Evolutionary conservation across 2,797 vertebrate genomes (phyloP), one percentile per base, ranked within the genome.

Genomic region (Spea hammondii): DNA sequence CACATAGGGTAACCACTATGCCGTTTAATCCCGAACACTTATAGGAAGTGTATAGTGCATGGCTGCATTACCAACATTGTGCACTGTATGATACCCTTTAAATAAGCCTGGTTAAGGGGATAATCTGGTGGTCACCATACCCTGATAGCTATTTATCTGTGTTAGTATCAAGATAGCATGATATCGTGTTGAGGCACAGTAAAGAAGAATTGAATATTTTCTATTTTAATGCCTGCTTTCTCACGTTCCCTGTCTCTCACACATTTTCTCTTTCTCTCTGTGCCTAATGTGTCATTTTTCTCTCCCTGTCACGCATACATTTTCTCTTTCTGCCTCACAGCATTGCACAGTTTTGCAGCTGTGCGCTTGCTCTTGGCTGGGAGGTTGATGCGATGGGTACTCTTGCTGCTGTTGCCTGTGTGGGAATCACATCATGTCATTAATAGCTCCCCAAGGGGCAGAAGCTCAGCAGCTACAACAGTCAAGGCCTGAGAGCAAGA

Each of bases 401-500:
- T 44, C n/a, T 32, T 51, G 50, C 66, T 49, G 49, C 73, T 55
- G 50, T 48, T 68, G 53, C 60, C 79, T 69, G 69, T 77, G 64
- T 65, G 57, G n/a, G 51, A 54, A 78, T 72, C 55, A 74, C 14
- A 77, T 77, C 65, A 51, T 48, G 47, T 14, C 49, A 77, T 82
- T 77, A 82, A 74, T 82, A 72, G 64, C 62, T 75, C 79, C 70
- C 74, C 75, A 49, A 70, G 75, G 70, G 75, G 45, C 49, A 74
- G 10, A 47, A 74, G 50, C 75, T 72, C 54, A 32, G 62, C 77
- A 3, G 5, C 8, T 67, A 60, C 59, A 67, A 67, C 65, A 76
- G 62, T 60, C 60, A 71, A 7, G 57, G 60, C 62, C 64, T 60
- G 2, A 48, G 32, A 53, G 69, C 64, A 70, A 17, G 47, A 72